These are phyloP conservation scores for Malurus alboscapulatus DNA, from an alignment of 2,113 vertebrate species.

Conservation along the genomic window DNA sequence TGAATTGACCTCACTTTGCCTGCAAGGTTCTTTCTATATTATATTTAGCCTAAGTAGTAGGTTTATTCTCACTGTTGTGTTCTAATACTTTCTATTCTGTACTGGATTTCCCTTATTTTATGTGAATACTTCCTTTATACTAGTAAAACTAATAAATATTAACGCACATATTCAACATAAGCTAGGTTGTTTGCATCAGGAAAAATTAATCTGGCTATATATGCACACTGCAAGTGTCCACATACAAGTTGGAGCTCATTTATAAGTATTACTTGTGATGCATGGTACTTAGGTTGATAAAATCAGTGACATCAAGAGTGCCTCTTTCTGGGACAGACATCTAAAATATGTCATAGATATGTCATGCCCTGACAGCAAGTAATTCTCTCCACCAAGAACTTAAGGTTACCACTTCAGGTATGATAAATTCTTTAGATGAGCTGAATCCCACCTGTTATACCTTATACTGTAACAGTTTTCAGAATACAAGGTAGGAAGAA, in stretches of 20 bases:
- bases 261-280: neutral
- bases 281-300: neutral
- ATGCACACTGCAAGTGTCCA: neutral
- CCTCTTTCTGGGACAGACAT: neutral
- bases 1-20: neutral
- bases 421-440: neutral
- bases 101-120: neutral
- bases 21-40: neutral
- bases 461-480: neutral
- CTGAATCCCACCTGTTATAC: neutral
- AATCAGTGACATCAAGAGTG: neutral
- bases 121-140: neutral
- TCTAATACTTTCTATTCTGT: neutral
- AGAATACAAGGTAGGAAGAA: neutral
- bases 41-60: neutral
- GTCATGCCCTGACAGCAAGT: neutral
- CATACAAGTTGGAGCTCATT: neutral
- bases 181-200: neutral
- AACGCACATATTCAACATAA: neutral
- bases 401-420: neutral
- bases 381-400: neutral
- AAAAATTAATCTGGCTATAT: neutral
- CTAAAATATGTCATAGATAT: neutral
- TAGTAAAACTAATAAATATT: neutral
- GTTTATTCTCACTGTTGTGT: neutral